A percentile compares a stretch with the other conserved stretches of the same genome.
Evolutionary conservation across 2,113 vertebrate species (phyloP).

Genomic region (Bubalus kerabau): DNA sequence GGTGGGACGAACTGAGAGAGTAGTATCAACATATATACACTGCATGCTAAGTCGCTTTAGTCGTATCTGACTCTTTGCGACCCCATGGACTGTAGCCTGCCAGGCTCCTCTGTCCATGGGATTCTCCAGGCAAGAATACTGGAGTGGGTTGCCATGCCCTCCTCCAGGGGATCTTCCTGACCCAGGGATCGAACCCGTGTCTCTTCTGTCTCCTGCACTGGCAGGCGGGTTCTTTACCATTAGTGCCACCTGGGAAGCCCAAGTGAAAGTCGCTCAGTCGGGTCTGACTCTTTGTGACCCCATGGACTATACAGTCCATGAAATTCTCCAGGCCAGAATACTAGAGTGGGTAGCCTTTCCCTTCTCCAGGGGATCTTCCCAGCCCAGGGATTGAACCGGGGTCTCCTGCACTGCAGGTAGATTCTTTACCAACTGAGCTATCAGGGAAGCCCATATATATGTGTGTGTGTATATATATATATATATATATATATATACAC

Average conservation of each 20-base stretch:
- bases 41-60: neutral
- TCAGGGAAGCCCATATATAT: neutral
- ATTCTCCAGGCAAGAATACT: neutral
- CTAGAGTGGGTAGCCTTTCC: neutral
- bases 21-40: neutral
- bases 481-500: too few relatives aligned
- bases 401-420: neutral
- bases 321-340: neutral
- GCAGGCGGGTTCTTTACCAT: neutral
- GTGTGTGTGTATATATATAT: too few relatives aligned
- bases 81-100: neutral
- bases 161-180: neutral
- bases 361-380: neutral
- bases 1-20: neutral
- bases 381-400: neutral
- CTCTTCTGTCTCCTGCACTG: neutral
- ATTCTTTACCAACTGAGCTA: neutral
- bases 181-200: accelerated
- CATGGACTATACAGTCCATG: neutral
- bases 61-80: neutral
- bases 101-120: neutral
- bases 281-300: neutral
- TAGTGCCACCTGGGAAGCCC: neutral
- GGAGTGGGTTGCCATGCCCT: neutral
- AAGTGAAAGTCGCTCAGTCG: neutral